A percentile compares a stretch with the other conserved stretches of the same genome.
These are phyloP conservation scores for Pardosa pseudoannulata DNA, from an alignment of 2,888 invertebrate genomes.

Conservation along the genomic window DNA sequence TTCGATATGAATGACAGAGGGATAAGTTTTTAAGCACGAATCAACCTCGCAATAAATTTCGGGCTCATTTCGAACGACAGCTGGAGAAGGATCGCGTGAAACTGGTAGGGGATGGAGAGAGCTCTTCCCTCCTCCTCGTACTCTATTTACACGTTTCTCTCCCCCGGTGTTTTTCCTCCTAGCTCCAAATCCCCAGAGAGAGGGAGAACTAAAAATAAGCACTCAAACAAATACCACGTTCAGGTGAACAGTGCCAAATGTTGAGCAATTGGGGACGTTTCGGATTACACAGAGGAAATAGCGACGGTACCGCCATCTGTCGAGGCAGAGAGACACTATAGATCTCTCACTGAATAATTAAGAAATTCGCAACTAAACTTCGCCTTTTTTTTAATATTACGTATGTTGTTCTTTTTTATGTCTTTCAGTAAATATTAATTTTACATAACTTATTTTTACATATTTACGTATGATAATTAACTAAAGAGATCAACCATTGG, in stretches of 20 bases:
- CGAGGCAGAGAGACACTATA: neutral
- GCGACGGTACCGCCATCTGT: neutral
- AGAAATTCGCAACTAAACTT: too few species aligned
- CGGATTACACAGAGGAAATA: neutral
- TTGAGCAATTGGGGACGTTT: neutral
- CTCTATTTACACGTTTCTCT: neutral
- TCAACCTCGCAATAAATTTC: neutral
- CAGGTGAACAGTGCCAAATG: neutral
- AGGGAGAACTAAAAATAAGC: neutral
- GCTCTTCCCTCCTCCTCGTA: neutral
- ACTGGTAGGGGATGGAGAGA: neutral
- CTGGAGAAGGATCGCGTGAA: neutral
- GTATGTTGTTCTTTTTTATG: too few species aligned
- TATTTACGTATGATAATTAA: too few species aligned
- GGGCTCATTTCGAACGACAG: neutral
- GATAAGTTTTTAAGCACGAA: too few species aligned
- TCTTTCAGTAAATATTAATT: too few species aligned
- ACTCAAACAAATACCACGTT: neutral
- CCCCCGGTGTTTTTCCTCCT: neutral
- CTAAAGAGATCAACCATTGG: too few species aligned
- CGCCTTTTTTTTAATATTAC: too few species aligned
- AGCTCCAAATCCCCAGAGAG: neutral
- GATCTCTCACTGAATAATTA: too few species aligned
- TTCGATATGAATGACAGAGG: too few species aligned
- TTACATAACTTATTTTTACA: too few species aligned